Evolutionary conservation across 2,888 invertebrate genomes (phyloP), one percentile per base, ranked within the genome.

Genomic region (Tinea trinotella): DNA sequence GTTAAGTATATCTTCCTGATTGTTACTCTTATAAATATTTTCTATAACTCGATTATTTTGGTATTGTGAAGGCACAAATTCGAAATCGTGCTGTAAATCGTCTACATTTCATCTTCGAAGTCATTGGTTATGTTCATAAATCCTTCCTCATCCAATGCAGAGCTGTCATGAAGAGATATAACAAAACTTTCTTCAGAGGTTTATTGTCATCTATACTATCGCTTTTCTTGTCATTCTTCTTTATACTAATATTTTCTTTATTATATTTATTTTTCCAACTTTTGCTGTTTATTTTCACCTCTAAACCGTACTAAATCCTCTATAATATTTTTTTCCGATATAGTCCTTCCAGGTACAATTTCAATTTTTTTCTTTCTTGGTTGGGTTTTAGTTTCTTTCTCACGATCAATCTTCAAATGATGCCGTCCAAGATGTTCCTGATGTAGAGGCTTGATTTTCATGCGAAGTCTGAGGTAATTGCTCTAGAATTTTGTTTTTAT

Each of bases 401-500:
- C 52, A 36, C 17, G 54, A 48, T 36, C 10, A 35, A 17, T 58
- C 24, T 35, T 50, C 40, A 46, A 55, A 57, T 48, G 53, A 50
- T 40, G 52, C 49, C 55, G 46, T 30, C 54, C 53, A 20, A 13
- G 49, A 54, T 44, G 55, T 22, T 7, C 3, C n/a, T 54, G 49
- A 53, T 30, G 13, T 30, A 35, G 20, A 20, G 18, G 15, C 36
- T 49, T 50, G 40, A 48, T 50, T 13, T 5, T 12, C n/a, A 35
- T 35, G 12, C 49, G 6, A 24, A 24, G 24, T 24, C 24, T 24
- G 24, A 24, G 56, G 55, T 50, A 56, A 12, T 52, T 46, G 50
- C 13, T 56, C n/a, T 13, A 56, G 55, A 6, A 56, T 55, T 52
- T 56, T 52, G 18, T 56, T 17, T 18, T 59, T 57, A 13, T 62